A percentile compares a stretch with the other conserved stretches of the same genome.
These are phyloP conservation scores for Battus philenor DNA, from an alignment of 1,140 invertebrate species.

Conservation along the genomic window DNA sequence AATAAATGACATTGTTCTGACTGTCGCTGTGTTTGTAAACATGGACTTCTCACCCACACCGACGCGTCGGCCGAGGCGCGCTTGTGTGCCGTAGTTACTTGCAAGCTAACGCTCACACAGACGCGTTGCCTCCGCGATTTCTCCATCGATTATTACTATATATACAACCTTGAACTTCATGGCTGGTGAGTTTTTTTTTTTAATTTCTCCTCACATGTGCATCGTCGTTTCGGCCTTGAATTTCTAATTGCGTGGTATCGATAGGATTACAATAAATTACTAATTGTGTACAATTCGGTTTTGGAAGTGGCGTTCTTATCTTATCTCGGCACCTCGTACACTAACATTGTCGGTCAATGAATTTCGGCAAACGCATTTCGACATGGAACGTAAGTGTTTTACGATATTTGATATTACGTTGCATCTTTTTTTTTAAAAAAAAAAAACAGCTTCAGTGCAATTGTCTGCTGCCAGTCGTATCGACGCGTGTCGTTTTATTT, in stretches of 20 bases:
- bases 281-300: slow-evolving; percentile 16
- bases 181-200: slow-evolving; percentile 60
- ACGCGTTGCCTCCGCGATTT: slow-evolving; percentile 52
- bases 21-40: slow-evolving; percentile 59
- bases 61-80: neutral
- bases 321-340: slow-evolving; percentile 24
- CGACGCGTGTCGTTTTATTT: neutral
- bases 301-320: slow-evolving; percentile 27
- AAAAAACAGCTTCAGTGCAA: neutral
- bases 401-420: slow-evolving; percentile 21
- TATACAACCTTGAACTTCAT: slow-evolving; percentile 64
- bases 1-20: slow-evolving; percentile 65
- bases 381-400: slow-evolving; percentile 52
- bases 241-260: slow-evolving; percentile 1
- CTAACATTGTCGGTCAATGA: slow-evolving; percentile 11
- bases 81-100: slow-evolving; percentile 31
- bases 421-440: slow-evolving; percentile 9
- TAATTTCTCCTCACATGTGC: neutral
- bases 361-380: slow-evolving; percentile 17
- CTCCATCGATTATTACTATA: slow-evolving; percentile 57
- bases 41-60: slow-evolving; percentile 19
- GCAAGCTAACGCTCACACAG: slow-evolving; percentile 48
- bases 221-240: slow-evolving; percentile 5
- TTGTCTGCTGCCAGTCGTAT: neutral
- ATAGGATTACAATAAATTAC: slow-evolving; percentile 12